These are phyloP conservation scores for Geotrypetes seraphini DNA, from an alignment of 2,797 vertebrate genomes.

Conservation along the genomic window DNA sequence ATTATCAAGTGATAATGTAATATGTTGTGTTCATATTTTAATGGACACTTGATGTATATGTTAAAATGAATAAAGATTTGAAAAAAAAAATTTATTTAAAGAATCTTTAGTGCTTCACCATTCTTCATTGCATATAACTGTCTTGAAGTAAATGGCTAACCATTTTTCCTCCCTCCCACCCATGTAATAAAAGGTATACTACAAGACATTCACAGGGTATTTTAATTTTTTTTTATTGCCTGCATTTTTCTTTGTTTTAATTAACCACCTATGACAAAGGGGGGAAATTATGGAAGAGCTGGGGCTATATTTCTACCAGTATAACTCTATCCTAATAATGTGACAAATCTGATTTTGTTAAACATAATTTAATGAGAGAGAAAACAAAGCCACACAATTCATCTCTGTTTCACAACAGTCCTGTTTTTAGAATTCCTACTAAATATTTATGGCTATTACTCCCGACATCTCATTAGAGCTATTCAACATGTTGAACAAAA, in stretches of 20 bases:
- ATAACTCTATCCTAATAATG: conserved; percentile 9
- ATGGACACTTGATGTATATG: too few species aligned
- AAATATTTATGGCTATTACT: conserved; percentile 23
- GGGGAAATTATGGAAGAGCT: conserved; percentile 8
- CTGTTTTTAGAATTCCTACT: conserved; percentile 21
- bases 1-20: too few species aligned
- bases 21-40: too few species aligned
- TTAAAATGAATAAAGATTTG: too few species aligned
- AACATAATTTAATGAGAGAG: conserved; percentile 16
- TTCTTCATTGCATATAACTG: too few species aligned
- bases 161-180: too few species aligned
- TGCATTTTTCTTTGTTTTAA: not conserved
- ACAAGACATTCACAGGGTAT: too few species aligned
- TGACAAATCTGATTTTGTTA: conserved; percentile 16
- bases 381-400: conserved; percentile 20
- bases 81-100: too few species aligned
- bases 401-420: conserved; percentile 11
- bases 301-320: conserved; percentile 9
- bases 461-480: conserved; percentile 21
- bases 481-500: conserved; percentile 26
- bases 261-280: conserved; percentile 9
- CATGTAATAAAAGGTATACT: too few species aligned
- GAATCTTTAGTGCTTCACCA: too few species aligned
- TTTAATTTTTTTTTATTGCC: conserved; percentile 8
- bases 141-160: too few species aligned